Evolutionary conservation across 1,140 invertebrate genomes (phyloP).

Genomic region (Drosophila punjabiensis): DNA sequence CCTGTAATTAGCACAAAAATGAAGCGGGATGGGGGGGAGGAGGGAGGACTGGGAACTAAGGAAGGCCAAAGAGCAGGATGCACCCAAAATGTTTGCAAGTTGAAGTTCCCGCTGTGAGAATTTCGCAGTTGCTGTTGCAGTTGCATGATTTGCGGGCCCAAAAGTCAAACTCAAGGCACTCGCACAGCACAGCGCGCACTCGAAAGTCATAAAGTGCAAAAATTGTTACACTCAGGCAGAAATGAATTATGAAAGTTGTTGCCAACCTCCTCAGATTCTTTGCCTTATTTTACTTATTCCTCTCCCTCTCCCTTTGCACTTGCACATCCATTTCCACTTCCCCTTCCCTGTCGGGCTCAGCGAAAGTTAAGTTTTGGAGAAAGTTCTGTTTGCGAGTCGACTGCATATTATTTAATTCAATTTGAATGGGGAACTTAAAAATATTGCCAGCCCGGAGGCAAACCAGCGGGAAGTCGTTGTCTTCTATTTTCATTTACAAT

Average conservation of each 20-base stretch:
- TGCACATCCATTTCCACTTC: background rate
- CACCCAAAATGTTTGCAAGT: constrained; percentile 72
- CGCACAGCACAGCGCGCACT: constrained; percentile 70
- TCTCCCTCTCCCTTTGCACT: background rate
- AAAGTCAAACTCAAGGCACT: constrained; percentile 58
- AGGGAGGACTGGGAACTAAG: background rate
- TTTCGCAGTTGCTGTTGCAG: constrained; percentile 42
- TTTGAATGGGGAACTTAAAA: constrained; percentile 60
- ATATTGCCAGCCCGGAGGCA: constrained; percentile 47
- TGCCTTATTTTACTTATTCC: constrained; percentile 59
- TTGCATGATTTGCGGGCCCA: constrained; percentile 71
- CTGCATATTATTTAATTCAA: constrained; percentile 76
- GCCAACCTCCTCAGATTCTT: constrained; percentile 43
- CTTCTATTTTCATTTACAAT: constrained; percentile 48
- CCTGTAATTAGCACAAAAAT: constrained; percentile 78
- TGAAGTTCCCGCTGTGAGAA: constrained; percentile 57
- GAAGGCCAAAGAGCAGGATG: constrained; percentile 32
- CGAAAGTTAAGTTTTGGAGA: constrained; percentile 56
- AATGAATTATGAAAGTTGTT: constrained; percentile 82
- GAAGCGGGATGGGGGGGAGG: background rate
- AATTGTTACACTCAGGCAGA: constrained; percentile 83
- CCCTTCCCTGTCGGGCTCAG: constrained; percentile 29
- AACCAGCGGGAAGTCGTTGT: constrained; percentile 41
- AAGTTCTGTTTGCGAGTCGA: constrained; percentile 64
- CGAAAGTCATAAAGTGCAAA: constrained; percentile 82